Evolutionary conservation across 1,140 invertebrate species (phyloP).

Genomic region (Melipona quadrifasciata): DNA sequence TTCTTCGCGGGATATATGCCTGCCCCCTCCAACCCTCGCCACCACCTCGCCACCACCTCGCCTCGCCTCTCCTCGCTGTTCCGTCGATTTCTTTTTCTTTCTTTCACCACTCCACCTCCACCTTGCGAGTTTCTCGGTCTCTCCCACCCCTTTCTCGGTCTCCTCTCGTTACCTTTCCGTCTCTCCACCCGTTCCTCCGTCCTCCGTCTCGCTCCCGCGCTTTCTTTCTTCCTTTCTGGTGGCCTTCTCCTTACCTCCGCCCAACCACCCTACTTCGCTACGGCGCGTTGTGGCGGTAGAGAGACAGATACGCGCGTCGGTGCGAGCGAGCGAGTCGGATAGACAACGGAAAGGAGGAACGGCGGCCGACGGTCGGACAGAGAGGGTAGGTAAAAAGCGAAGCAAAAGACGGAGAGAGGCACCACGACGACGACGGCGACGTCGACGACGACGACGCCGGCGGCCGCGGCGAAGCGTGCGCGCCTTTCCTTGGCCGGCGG

Average conservation of each 20-base stretch:
- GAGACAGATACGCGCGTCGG: constrained; percentile 40
- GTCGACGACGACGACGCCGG: constrained; percentile 73
- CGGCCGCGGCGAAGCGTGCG: constrained; percentile 79
- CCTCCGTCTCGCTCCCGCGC: constrained; percentile 36
- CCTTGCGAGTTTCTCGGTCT: constrained; percentile 3
- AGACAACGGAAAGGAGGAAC: not conserved
- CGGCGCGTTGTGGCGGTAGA: constrained; percentile 26
- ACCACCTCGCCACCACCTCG: not conserved
- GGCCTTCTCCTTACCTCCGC: constrained; percentile 46
- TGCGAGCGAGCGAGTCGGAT: constrained; percentile 21
- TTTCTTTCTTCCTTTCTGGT: constrained; percentile 40
- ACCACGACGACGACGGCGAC: constrained; percentile 58
- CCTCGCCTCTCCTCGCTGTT: not conserved
- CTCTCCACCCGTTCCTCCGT: constrained; percentile 31
- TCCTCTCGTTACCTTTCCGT: constrained; percentile 48
- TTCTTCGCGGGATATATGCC: constrained; percentile 72
- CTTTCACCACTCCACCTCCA: constrained; percentile 3
- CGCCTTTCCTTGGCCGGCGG: constrained; percentile 78
- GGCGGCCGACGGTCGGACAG: constrained; percentile 17
- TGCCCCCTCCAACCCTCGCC: constrained; percentile 13
- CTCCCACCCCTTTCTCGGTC: constrained; percentile 44
- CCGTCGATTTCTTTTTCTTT: constrained; percentile 2
- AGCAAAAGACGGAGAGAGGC: constrained; percentile 65
- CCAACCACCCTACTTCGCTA: constrained; percentile 30
- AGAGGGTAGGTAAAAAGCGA: constrained; percentile 55